These are phyloP conservation scores for Orthonychiurus folsomi DNA, from an alignment of 2,888 invertebrate species.

Conservation along the genomic window DNA sequence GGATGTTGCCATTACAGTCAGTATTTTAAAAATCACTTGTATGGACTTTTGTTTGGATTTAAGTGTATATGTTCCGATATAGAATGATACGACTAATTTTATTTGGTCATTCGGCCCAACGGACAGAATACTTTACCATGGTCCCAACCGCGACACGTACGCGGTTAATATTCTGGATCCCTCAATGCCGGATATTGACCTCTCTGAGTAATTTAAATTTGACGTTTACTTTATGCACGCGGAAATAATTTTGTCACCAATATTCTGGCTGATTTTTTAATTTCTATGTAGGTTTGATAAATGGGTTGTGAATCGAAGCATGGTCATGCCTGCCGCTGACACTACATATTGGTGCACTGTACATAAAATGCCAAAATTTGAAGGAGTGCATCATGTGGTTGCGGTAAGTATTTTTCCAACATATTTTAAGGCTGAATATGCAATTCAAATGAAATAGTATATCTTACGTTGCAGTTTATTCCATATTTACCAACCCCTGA, in stretches of 20 bases:
- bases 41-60: background rate
- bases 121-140: conserved; percentile 15
- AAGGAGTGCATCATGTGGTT: conserved; percentile 7
- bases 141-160: conserved; percentile 7
- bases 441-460: background rate
- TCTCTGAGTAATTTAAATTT: conserved; percentile 6
- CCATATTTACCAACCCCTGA: background rate
- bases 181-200: conserved; percentile 11
- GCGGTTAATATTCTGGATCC: conserved; percentile 19
- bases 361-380: conserved; percentile 9
- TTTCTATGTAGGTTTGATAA: conserved; percentile 6
- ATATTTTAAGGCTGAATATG: no score
- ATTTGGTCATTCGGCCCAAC: conserved; percentile 19
- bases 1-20: conserved; percentile 11
- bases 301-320: background rate
- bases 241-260: conserved; percentile 4
- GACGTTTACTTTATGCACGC: no score
- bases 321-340: conserved; percentile 5
- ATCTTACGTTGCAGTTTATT: conserved; percentile 2
- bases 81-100: conserved; percentile 16
- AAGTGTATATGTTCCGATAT: background rate
- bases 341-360: conserved; percentile 10
- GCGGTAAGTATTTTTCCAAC: background rate
- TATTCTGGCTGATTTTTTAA: background rate
- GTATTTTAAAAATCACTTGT: background rate